These are phyloP conservation scores for Somateria mollissima DNA, from an alignment of 2,797 vertebrate genomes.

Conservation along the genomic window DNA sequence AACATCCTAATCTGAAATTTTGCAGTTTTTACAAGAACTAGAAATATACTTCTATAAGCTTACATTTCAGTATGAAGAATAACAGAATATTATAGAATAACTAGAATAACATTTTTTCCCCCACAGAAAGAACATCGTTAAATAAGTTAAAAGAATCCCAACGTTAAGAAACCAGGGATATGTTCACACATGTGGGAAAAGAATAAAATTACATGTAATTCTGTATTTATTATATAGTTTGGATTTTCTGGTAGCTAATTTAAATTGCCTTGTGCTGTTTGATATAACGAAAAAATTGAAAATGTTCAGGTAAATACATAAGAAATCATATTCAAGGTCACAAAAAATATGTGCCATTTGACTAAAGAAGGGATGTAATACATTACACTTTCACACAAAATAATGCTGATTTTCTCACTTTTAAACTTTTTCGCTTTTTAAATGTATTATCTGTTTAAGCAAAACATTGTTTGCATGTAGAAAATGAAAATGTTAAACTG, in stretches of 20 bases:
- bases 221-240: background rate
- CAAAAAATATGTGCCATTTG: background rate
- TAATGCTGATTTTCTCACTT: background rate
- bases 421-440: background rate
- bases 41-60: background rate
- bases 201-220: background rate
- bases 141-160: background rate
- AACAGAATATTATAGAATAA: background rate
- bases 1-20: background rate
- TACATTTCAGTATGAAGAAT: background rate
- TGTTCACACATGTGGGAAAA: background rate
- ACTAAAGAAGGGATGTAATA: background rate
- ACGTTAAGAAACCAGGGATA: background rate
- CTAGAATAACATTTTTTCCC: background rate
- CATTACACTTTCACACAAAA: background rate
- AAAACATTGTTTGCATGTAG: background rate
- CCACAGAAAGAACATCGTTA: background rate
- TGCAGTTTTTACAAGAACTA: background rate
- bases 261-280: background rate
- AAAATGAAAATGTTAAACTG: background rate
- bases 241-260: background rate
- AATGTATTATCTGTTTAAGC: background rate
- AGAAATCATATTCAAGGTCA: background rate
- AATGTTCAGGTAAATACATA: background rate
- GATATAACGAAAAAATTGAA: background rate